phyloP scores from a whole-genome alignment of 2,113 vertebrate genomes.

The Mustela nigripes region DNA sequence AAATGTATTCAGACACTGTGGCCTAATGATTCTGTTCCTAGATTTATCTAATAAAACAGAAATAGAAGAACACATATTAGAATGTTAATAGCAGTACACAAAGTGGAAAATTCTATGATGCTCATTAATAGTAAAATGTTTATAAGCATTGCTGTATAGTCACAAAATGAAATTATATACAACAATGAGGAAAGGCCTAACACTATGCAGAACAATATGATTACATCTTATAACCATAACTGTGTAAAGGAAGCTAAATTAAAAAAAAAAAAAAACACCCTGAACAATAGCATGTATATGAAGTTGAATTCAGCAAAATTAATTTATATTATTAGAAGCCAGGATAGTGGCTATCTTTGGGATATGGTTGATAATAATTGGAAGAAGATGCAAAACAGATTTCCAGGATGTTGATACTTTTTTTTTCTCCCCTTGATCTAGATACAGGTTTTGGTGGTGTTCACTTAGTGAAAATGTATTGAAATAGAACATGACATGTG shows the following conservation, averaged over 20 bases:
- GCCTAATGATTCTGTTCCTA: not conserved
- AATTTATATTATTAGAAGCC: not conserved
- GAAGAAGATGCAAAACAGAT: not conserved
- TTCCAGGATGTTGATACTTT: not conserved
- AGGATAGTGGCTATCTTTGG: not conserved
- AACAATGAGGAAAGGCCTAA: not conserved
- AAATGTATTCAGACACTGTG: not conserved
- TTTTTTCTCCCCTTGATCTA: not conserved
- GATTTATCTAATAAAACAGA: not conserved
- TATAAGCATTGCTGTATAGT: not conserved
- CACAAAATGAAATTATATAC: not conserved
- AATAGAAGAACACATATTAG: not conserved
- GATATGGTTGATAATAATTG: not conserved
- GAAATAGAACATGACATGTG: not conserved
- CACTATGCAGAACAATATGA: not conserved
- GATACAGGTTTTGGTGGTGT: not conserved
- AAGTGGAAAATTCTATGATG: not conserved
- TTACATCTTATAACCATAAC: not conserved
- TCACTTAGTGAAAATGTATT: not conserved
- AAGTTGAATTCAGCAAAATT: not conserved
- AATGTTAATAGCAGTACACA: not conserved
- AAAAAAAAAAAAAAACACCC: not conserved
- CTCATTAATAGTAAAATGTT: not conserved
- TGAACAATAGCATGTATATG: not conserved
- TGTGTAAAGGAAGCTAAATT: not conserved